A percentile compares a stretch with the other conserved stretches of the same genome.
Evolutionary conservation across 2,113 vertebrate species (phyloP).

Genomic region (Proteles cristata): DNA sequence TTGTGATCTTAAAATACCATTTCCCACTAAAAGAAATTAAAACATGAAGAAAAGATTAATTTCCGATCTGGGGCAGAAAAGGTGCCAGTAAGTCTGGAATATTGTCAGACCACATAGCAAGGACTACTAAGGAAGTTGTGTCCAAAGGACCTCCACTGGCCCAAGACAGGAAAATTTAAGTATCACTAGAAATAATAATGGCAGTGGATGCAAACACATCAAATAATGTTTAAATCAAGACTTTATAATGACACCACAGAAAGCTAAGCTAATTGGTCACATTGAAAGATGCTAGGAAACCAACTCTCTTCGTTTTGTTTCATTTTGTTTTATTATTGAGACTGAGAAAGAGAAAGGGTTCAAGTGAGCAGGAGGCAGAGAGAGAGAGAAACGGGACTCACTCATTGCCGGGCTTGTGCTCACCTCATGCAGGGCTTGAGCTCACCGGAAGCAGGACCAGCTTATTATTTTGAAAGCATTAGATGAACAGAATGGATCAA

Average conservation of each 20-base stretch:
- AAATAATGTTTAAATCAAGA: not conserved
- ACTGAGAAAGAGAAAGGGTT: too few relatives aligned
- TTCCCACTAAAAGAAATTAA: constrained; percentile 15
- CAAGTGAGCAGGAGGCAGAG: too few relatives aligned
- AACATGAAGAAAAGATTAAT: not conserved
- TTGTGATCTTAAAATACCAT: constrained; percentile 1
- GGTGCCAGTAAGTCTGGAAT: not conserved
- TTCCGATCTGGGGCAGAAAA: not conserved
- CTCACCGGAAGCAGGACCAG: not conserved
- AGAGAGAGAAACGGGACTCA: too few relatives aligned
- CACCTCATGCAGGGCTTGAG: too few relatives aligned
- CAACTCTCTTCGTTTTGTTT: not conserved
- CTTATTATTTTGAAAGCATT: constrained; percentile 4
- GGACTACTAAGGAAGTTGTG: not conserved
- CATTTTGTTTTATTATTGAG: too few relatives aligned
- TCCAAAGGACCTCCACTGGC: not conserved
- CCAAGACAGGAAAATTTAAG: not conserved
- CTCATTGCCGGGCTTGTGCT: too few relatives aligned
- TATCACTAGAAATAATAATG: not conserved
- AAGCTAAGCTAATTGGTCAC: not conserved
- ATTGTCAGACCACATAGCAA: not conserved
- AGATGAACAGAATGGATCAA: not conserved
- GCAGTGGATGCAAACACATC: not conserved
- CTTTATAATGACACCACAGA: not conserved
- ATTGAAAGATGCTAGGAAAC: not conserved